Conservation (phyloP, 30 jellyfish, hydroid and myxozoan species). For the Chrysaora quinquecirrha region DNA sequence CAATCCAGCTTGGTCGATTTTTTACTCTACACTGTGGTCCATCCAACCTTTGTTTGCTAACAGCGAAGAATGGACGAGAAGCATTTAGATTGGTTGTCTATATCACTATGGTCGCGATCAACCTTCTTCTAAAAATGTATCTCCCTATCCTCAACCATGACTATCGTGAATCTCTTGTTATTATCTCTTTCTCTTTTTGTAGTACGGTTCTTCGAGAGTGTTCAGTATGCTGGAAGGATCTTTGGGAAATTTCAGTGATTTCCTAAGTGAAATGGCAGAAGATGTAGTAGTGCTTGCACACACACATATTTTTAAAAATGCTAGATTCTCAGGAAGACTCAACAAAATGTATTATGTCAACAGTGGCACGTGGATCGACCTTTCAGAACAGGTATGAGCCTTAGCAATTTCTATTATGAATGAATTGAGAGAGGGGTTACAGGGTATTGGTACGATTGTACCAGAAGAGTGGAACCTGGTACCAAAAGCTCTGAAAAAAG, state of each 20-base stretch:
- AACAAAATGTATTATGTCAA: conserved; percentile 49
- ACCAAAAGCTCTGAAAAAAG: neutral
- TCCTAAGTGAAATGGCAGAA: conserved; percentile 63
- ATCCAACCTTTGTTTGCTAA: too few species aligned
- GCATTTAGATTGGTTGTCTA: too few species aligned
- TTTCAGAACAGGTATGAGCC: conserved; percentile 67
- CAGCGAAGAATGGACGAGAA: too few species aligned
- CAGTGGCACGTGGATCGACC: conserved; percentile 85
- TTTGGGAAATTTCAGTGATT: conserved; percentile 67
- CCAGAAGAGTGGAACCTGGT: neutral
- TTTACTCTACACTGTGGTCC: too few species aligned
- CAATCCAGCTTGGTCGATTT: too few species aligned
- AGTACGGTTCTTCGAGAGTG: conserved; percentile 71
- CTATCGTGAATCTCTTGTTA: too few species aligned
- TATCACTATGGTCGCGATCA: too few species aligned
- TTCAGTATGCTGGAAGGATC: conserved; percentile 68
- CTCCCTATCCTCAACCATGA: too few species aligned
- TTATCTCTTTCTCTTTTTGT: too few species aligned
- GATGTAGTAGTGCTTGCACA: conserved; percentile 77
- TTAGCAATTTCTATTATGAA: neutral
- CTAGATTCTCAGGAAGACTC: conserved; percentile 50
- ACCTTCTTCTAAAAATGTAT: too few species aligned
- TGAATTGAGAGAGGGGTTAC: neutral
- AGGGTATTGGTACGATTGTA: neutral
- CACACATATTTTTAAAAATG: conserved; percentile 51